These are phyloP conservation scores for Platichthys flesus DNA, from an alignment of 2,113 vertebrate genomes.

Conservation along the genomic window DNA sequence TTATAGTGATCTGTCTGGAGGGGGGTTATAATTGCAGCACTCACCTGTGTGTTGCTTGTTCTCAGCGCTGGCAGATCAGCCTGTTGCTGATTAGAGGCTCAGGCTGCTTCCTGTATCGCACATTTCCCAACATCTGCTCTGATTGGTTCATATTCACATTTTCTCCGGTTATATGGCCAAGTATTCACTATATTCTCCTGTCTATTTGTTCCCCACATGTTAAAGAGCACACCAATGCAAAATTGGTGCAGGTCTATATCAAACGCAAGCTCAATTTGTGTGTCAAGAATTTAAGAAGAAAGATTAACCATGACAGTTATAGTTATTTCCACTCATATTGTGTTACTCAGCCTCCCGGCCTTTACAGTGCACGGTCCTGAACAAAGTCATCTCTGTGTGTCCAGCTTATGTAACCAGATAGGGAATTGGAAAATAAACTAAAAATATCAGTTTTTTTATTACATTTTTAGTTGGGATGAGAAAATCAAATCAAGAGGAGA, in stretches of 20 bases:
- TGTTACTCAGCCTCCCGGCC: not conserved
- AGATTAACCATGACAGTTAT: no score
- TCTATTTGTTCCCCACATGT: not conserved
- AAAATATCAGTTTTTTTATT: not conserved
- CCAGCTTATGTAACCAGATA: not conserved
- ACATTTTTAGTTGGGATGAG: not conserved
- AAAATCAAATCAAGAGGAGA: not conserved
- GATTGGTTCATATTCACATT: slow-evolving; percentile 2
- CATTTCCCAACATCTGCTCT: slow-evolving; percentile 19
- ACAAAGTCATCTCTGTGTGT: not conserved
- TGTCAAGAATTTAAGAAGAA: not conserved
- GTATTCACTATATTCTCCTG: not conserved
- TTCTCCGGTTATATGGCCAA: not conserved
- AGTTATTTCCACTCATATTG: not conserved
- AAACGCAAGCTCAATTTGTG: not conserved
- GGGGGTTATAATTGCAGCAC: slow-evolving; percentile 27
- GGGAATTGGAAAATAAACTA: not conserved
- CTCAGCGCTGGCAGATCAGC: slow-evolving; percentile 5
- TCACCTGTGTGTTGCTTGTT: slow-evolving; percentile 26
- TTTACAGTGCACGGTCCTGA: not conserved
- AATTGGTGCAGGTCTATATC: not conserved
- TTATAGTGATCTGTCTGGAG: slow-evolving; percentile 25
- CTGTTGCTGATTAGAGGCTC: slow-evolving; percentile 26
- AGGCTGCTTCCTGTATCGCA: not conserved
- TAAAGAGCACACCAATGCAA: not conserved